Conservation (phyloP, 2,888 invertebrate genomes). For the Xylocampa areola region DNA sequence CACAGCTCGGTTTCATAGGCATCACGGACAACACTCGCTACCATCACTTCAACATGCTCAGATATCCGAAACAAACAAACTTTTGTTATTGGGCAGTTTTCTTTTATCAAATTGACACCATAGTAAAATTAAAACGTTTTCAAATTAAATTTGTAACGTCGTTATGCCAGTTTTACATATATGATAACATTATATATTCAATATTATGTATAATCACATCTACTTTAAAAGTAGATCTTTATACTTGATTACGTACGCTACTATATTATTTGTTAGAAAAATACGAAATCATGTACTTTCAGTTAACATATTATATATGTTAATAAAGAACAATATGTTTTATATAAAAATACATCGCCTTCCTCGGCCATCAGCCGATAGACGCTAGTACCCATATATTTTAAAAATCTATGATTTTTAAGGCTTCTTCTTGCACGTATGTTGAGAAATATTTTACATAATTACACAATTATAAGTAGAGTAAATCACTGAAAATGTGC, state of each 20-base stretch:
- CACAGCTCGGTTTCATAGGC: constrained; percentile 38
- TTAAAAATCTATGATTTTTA: constrained; percentile 89
- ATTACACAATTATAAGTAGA: constrained; percentile 84
- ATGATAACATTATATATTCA: constrained; percentile 69
- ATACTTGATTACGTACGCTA: constrained; percentile 79
- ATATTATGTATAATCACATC: constrained; percentile 77
- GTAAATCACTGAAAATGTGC: constrained; percentile 82
- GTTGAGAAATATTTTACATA: constrained; percentile 84
- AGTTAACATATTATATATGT: constrained; percentile 89
- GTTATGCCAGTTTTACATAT: constrained; percentile 69
- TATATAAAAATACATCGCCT: constrained; percentile 89
- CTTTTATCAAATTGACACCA: constrained; percentile 59
- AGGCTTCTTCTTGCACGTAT: constrained; percentile 88
- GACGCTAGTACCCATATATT: constrained; percentile 86
- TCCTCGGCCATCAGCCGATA: constrained; percentile 78
- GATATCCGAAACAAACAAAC: constrained; percentile 38
- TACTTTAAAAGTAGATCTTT: constrained; percentile 82
- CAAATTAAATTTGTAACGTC: constrained; percentile 83
- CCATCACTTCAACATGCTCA: constrained; percentile 18
- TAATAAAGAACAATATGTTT: constrained; percentile 89
- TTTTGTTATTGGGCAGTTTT: constrained; percentile 51
- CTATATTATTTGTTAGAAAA: constrained; percentile 86
- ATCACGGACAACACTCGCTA: constrained; percentile 7
- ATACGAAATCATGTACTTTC: constrained; percentile 89
- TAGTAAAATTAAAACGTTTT: constrained; percentile 75